Evolutionary conservation across 1,140 invertebrate genomes (phyloP).

Genomic region (Liolophura sinensis): DNA sequence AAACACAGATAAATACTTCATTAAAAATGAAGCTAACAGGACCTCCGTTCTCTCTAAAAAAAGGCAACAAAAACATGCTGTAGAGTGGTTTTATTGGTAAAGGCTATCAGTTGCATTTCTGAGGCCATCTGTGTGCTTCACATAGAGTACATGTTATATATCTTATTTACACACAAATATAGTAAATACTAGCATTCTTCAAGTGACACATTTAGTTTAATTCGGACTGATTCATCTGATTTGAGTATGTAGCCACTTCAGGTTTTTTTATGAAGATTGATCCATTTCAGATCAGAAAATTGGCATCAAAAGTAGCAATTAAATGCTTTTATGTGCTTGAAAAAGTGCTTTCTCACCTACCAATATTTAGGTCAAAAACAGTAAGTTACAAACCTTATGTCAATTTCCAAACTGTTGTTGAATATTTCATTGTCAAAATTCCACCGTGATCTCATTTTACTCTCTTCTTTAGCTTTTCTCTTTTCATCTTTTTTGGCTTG

Average conservation of each 20-base stretch:
- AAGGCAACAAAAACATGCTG: too few species aligned
- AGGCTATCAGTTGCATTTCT: too few species aligned
- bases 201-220: too few species aligned
- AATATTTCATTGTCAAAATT: slow-evolving; percentile 48
- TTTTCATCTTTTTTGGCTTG: slow-evolving; percentile 48
- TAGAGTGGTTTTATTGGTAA: too few species aligned
- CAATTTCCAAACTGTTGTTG: slow-evolving; percentile 25
- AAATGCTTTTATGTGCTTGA: background rate
- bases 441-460: slow-evolving; percentile 42
- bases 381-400: slow-evolving; percentile 36
- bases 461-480: slow-evolving; percentile 37
- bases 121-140: too few species aligned
- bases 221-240: background rate
- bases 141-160: too few species aligned
- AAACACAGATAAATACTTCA: too few species aligned
- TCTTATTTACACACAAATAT: too few species aligned
- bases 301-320: background rate
- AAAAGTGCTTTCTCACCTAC: background rate
- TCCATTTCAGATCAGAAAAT: background rate
- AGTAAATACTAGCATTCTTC: too few species aligned
- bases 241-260: background rate
- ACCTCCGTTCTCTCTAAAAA: too few species aligned
- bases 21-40: too few species aligned
- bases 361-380: background rate
- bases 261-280: background rate